Evolutionary conservation across 1,140 invertebrate genomes (phyloP).

Genomic region (Hyles vespertilio): DNA sequence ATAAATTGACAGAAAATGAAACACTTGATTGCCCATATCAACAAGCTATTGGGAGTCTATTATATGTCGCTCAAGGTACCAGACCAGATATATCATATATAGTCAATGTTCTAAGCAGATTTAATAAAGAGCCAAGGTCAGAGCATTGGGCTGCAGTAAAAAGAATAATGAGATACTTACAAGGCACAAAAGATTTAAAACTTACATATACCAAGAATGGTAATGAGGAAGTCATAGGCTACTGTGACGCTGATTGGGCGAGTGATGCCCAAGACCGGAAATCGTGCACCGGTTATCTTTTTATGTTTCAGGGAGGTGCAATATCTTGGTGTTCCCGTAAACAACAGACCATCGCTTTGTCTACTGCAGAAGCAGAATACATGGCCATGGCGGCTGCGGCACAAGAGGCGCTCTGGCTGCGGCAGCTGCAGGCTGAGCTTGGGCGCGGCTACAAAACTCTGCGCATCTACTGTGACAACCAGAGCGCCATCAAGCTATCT

Average conservation of each 20-base stretch:
- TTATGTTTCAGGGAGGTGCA: constrained; percentile 22
- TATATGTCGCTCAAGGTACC: constrained; percentile 31
- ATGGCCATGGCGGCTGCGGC: constrained; percentile 14
- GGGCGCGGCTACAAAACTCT: too few relatives aligned
- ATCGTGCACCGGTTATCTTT: constrained; percentile 23
- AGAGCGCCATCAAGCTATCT: too few relatives aligned
- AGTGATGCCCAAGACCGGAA: constrained; percentile 15
- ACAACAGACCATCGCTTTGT: constrained; percentile 24
- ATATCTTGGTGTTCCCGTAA: constrained; percentile 15
- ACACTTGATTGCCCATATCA: constrained; percentile 7
- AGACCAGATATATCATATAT: constrained; percentile 34
- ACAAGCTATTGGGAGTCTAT: constrained; percentile 26
- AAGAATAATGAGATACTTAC: constrained; percentile 28
- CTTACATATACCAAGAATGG: constrained; percentile 21
- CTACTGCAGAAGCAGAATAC: constrained; percentile 24
- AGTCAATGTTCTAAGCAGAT: constrained; percentile 29
- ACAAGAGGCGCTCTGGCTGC: constrained; percentile 24
- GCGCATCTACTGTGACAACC: too few relatives aligned
- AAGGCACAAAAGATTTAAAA: constrained; percentile 22
- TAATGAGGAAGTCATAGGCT: constrained; percentile 20
- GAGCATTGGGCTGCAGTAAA: constrained; percentile 32
- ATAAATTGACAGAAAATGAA: too few relatives aligned
- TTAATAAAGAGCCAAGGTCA: constrained; percentile 19
- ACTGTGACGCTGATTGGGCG: constrained; percentile 29
- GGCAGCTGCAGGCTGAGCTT: constrained; percentile 15